These are phyloP conservation scores for Lophius americanus DNA, from an alignment of 2,797 vertebrate species.

Conservation along the genomic window DNA sequence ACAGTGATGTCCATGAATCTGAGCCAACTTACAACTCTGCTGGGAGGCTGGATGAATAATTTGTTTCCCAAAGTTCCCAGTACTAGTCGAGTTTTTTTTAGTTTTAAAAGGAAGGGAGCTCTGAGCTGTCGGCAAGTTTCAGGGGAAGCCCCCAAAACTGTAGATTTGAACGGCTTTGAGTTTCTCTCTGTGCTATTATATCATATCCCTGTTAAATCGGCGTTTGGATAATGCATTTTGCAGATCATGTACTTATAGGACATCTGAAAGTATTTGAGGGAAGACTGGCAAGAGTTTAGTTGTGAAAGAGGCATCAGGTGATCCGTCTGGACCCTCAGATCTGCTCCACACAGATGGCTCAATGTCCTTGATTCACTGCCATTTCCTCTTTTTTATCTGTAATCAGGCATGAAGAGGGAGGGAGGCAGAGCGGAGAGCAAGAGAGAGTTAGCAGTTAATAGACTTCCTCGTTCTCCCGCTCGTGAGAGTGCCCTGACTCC, in stretches of 20 bases:
- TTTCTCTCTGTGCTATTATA: constrained; percentile 16
- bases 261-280: constrained; percentile 32
- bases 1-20: constrained; percentile 15
- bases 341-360: constrained; percentile 29
- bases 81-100: constrained; percentile 44
- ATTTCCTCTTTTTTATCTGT: constrained; percentile 55
- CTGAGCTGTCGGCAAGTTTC: constrained; percentile 12
- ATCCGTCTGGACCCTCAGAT: constrained; percentile 32
- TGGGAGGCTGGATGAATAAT: constrained; percentile 40
- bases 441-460: constrained; percentile 50
- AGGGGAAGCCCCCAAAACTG: constrained; percentile 21
- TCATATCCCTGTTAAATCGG: neutral
- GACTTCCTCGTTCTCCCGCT: constrained; percentile 61
- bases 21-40: constrained; percentile 46
- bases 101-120: constrained; percentile 29
- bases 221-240: constrained; percentile 21
- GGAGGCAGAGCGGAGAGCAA: constrained; percentile 11
- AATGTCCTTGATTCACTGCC: constrained; percentile 38
- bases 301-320: constrained; percentile 24
- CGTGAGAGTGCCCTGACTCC: constrained; percentile 42
- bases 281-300: constrained; percentile 6
- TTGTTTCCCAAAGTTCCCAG: constrained; percentile 47
- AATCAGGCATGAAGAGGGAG: constrained; percentile 38
- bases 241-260: constrained; percentile 6
- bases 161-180: constrained; percentile 12